Conservation (phyloP, 2,797 vertebrate genomes). For the Channallabes apus region DNA sequence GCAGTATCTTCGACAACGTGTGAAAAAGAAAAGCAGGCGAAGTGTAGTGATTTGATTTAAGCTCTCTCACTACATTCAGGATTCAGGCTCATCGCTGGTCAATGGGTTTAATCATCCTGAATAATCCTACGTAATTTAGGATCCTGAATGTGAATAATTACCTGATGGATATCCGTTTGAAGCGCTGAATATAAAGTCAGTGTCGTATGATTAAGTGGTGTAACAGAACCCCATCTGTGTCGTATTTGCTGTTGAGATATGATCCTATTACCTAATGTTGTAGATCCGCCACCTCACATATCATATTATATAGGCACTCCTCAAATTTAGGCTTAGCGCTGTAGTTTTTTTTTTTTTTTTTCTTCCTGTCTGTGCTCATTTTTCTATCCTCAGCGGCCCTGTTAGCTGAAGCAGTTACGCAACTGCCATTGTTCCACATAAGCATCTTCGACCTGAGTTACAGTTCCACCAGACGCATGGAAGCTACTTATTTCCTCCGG, state of each 20-base stretch:
- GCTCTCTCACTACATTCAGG: not conserved
- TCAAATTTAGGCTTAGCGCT: not conserved
- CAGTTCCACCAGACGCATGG: slow-evolving; percentile 20
- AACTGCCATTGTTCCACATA: slow-evolving; percentile 46
- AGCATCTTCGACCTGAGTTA: slow-evolving; percentile 35
- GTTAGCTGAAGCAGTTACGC: slow-evolving; percentile 32
- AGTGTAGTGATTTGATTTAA: not conserved
- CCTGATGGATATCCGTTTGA: not conserved
- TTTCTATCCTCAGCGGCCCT: slow-evolving; percentile 18
- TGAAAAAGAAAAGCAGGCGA: not conserved
- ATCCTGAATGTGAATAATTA: not conserved
- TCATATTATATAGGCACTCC: not conserved
- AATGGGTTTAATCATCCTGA: not conserved
- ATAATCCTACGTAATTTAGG: not conserved
- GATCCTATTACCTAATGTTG: not conserved
- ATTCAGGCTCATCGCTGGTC: not conserved
- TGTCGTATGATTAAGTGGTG: too few species aligned
- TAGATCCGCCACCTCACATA: not conserved
- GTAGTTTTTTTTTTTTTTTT: not conserved
- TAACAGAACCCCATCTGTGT: not conserved
- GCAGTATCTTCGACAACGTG: not conserved
- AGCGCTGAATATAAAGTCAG: not conserved
- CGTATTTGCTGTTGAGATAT: not conserved
- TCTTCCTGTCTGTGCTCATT: not conserved
- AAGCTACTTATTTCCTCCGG: not conserved